Conservation (phyloP, 2,888 invertebrate genomes). For the Peribatodes rhomboidaria region DNA sequence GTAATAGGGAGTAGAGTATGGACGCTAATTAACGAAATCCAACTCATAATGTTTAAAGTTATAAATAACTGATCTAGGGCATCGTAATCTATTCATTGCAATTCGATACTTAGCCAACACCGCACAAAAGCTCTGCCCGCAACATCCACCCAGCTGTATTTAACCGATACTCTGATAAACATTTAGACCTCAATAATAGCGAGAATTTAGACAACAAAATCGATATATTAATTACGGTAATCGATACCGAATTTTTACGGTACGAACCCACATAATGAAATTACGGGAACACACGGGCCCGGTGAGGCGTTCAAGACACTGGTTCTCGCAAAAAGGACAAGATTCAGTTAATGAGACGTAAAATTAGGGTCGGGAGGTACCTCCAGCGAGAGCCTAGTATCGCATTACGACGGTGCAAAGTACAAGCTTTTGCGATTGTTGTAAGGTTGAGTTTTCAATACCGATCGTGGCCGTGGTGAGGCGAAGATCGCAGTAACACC, state of each 20-base stretch:
- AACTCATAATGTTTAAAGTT: no score
- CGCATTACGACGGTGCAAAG: conserved; percentile 60
- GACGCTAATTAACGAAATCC: no score
- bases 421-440: conserved; percentile 47
- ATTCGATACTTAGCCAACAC: conserved; percentile 39
- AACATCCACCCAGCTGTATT: conserved; percentile 36
- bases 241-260: conserved; percentile 66
- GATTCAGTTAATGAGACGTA: conserved; percentile 78
- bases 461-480: no score
- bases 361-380: conserved; percentile 80
- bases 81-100: conserved; percentile 31
- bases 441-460: not conserved
- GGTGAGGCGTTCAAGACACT: conserved; percentile 62
- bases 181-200: conserved; percentile 41
- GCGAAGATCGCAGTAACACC: no score
- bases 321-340: conserved; percentile 77
- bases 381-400: conserved; percentile 65
- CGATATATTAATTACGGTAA: conserved; percentile 64
- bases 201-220: conserved; percentile 46
- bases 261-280: conserved; percentile 66
- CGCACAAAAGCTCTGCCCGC: conserved; percentile 29
- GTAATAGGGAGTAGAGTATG: no score
- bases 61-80: conserved; percentile 1
- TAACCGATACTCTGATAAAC: conserved; percentile 43
- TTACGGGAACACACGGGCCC: conserved; percentile 50